Evolutionary conservation across 2,113 vertebrate species (phyloP).

Genomic region (Heptranchias perlo): DNA sequence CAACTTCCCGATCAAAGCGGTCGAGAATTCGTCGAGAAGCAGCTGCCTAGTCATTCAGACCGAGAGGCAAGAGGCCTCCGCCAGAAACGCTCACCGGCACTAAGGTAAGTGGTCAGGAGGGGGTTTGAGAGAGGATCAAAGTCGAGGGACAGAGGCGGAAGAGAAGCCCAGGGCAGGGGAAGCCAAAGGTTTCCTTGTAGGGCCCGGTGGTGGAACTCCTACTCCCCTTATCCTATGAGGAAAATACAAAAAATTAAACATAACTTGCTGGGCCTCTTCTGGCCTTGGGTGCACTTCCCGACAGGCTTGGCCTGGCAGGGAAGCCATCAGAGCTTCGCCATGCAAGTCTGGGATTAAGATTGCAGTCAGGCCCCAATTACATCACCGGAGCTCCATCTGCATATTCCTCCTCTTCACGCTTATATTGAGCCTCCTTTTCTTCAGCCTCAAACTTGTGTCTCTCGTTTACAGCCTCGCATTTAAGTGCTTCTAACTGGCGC

Average conservation of each 20-base stretch:
- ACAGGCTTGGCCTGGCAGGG: background rate
- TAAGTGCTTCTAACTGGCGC: background rate
- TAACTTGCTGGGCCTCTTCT: background rate
- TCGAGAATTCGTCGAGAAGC: background rate
- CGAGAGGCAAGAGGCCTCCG: background rate
- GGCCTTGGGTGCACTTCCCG: background rate
- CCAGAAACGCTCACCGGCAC: background rate
- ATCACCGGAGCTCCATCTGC: background rate
- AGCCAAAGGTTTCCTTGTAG: background rate
- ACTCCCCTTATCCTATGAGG: background rate
- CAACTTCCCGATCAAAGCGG: background rate
- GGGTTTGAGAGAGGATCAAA: too few species aligned
- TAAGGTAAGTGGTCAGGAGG: background rate
- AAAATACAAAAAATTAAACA: background rate
- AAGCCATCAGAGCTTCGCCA: background rate
- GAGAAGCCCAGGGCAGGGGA: background rate
- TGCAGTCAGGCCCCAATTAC: background rate
- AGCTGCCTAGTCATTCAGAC: background rate
- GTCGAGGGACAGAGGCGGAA: background rate
- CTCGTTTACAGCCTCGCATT: background rate
- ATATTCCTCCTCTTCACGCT: background rate
- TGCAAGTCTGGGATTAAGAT: background rate
- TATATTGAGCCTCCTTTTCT: background rate
- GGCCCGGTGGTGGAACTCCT: background rate
- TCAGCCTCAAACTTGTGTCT: background rate